A percentile compares a stretch with the other conserved stretches of the same genome.
phyloP scores from a whole-genome alignment of 37 sponge, comb jelly and placozoan genomes.

The Mnemiopsis leidyi region DNA sequence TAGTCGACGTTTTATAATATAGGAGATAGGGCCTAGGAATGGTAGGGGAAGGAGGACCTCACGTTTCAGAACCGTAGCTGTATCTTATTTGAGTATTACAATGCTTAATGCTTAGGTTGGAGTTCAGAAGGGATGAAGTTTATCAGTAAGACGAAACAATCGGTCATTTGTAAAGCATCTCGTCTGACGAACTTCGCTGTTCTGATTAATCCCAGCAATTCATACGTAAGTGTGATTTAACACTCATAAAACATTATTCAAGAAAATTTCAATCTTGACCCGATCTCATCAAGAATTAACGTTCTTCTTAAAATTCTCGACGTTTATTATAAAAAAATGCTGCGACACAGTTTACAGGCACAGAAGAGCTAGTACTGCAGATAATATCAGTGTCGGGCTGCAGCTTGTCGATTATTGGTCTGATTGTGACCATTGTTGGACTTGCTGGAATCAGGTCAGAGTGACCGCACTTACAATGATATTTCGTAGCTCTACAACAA shows the following conservation, averaged over 20 bases:
- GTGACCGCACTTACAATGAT: no score
- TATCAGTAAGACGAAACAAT: neutral
- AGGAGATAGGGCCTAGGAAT: no score
- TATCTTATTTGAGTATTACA: no score
- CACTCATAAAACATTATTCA: neutral
- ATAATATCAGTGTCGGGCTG: neutral
- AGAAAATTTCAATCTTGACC: no score
- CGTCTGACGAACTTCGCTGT: constrained; percentile 20
- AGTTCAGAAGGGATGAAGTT: neutral
- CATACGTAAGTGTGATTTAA: neutral
- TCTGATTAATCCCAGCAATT: constrained; percentile 23
- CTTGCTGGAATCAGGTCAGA: neutral
- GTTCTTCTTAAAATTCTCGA: no score
- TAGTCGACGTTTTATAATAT: no score
- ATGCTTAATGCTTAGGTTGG: no score
- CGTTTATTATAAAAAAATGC: neutral
- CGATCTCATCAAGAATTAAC: no score
- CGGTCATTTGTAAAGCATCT: neutral
- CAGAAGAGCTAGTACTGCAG: neutral
- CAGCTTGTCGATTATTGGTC: neutral
- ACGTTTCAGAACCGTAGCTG: no score
- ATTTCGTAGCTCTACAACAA: no score
- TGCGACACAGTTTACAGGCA: neutral
- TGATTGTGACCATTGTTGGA: neutral
- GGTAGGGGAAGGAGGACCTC: no score